Evolutionary conservation across 2,888 invertebrate species (phyloP), one percentile per base, ranked within the genome.

Genomic region (Galeopsomyia nigrocyanea): DNA sequence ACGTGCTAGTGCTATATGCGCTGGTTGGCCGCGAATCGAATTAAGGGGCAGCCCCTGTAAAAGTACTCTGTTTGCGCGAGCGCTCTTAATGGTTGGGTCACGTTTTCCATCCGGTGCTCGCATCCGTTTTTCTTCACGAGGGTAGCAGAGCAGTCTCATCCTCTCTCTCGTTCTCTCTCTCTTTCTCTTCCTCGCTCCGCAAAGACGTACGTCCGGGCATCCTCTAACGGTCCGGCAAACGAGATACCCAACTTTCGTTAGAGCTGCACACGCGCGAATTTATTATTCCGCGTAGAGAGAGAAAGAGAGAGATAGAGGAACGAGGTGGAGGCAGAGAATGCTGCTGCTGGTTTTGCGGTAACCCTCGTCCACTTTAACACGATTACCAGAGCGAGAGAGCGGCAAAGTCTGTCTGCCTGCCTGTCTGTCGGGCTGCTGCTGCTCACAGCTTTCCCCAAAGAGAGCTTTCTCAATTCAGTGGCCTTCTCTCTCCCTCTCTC

Each of bases 291-390:
- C 78, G 77, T 77, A 77, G 61, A 65, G 64, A 31, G 58, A 7
- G 49, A 46, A 22, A 9, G 19, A 49, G 64, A 51, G 46, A 16
- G 53, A 73, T 26, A 21, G 19, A n/a, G 19, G 47, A 14, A 21
- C n/a, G 19, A 61, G 49, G n/a, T 9, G 49, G 56, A 57, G 50
- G 17, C 39, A 39, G 39, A 39, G 39, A 39, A 39, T 39, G 39
- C 39, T 13, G 39, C 39, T 13, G 65, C 57, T 72, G 76, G 70
- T 78, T 80, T 81, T 82, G 80, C 79, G 79, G 80, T 77, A 82
- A 82, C 82, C 80, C 82, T 83, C 82, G 82, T 84, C 83, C 81
- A 82, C 84, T 85, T 82, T 83, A 83, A 83, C 82, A 80, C 82
- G 84, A 75, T 75, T 75, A 69, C 61, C 19, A 78, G 55, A 19